These are phyloP conservation scores for Protonemura montana DNA, from an alignment of 2,888 invertebrate species.

Conservation along the genomic window DNA sequence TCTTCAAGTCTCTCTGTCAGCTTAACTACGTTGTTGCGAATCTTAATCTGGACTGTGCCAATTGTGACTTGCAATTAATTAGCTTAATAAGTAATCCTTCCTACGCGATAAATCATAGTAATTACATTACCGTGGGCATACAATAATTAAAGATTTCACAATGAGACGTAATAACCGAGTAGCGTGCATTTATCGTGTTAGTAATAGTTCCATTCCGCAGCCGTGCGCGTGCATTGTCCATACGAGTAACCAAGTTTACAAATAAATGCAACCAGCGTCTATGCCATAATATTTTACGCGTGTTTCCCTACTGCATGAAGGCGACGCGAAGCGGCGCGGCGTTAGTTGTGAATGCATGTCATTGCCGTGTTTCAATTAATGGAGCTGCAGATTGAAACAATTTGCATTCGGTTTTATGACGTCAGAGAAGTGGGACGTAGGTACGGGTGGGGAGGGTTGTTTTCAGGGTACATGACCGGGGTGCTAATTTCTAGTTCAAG, in stretches of 20 bases:
- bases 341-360: constrained; percentile 19
- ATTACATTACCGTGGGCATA: background rate
- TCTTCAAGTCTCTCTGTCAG: no score
- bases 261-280: background rate
- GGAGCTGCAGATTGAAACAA: constrained; percentile 39
- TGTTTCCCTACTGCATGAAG: background rate
- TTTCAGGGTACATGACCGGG: constrained; percentile 8
- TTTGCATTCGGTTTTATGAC: constrained; percentile 16
- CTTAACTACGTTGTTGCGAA: background rate
- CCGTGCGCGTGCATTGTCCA: background rate
- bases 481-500: background rate
- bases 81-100: background rate
- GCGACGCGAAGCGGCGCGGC: background rate
- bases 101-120: background rate
- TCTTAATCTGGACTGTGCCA: background rate
- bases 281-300: background rate
- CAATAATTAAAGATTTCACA: background rate
- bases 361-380: constrained; percentile 31
- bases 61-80: background rate
- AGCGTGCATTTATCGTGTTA: constrained; percentile 7
- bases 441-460: background rate
- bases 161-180: background rate
- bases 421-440: constrained; percentile 1
- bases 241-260: background rate
- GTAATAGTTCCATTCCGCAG: background rate